A percentile compares a stretch with the other conserved stretches of the same genome.
phyloP scores from a whole-genome alignment of 1,140 invertebrate species.

The Drosophila paulistorum region DNA sequence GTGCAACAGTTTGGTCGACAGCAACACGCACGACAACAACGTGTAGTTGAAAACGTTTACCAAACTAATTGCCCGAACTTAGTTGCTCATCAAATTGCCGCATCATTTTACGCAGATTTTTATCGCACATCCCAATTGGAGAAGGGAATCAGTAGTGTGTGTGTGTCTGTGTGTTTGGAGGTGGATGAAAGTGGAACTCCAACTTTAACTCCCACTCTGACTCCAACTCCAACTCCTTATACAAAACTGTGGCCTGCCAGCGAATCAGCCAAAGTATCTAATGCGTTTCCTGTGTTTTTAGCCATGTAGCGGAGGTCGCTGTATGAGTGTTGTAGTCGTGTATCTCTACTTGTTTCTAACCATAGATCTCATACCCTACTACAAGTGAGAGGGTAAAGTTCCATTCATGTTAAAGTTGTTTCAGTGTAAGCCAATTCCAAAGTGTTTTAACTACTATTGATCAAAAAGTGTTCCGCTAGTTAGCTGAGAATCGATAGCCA shows the following conservation, averaged over 20 bases:
- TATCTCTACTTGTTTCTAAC: conserved; percentile 59
- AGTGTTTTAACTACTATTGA: too few relatives aligned
- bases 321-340: conserved; percentile 38
- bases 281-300: conserved; percentile 76
- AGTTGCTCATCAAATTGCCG: conserved; percentile 79
- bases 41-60: conserved; percentile 39
- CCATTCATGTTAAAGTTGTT: too few relatives aligned
- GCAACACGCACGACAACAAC: conserved; percentile 34
- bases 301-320: conserved; percentile 53
- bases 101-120: conserved; percentile 79
- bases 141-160: neutral
- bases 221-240: neutral
- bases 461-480: too few relatives aligned
- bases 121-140: conserved; percentile 51
- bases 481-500: too few relatives aligned
- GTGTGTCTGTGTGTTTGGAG: neutral
- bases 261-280: conserved; percentile 55
- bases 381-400: neutral
- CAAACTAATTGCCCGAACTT: conserved; percentile 75
- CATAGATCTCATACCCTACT: conserved; percentile 27
- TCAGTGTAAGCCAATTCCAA: too few relatives aligned
- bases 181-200: too few relatives aligned
- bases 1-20: conserved; percentile 43
- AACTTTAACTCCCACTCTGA: conserved; percentile 18
- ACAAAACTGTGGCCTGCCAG: neutral